Evolutionary conservation across 2,888 invertebrate species (phyloP), one percentile per base, ranked within the genome.

Genomic region (Antitype chi): DNA sequence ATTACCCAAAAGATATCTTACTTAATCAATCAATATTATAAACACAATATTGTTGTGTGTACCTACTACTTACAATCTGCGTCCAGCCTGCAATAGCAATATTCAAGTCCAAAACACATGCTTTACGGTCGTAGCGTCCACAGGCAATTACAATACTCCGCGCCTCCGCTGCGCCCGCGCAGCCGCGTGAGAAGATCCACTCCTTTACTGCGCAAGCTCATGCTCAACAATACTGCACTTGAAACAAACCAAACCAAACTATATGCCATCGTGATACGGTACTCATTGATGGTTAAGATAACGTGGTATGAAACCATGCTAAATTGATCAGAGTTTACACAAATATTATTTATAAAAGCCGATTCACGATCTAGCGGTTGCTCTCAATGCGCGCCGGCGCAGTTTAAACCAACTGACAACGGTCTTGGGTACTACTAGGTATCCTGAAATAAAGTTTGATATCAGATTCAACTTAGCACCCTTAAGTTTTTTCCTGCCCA

Each of bases 91-190:
- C 86, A 82, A 79, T 81, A 84, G 86, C 86, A 89, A 91, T 92
- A 91, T 92, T 91, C 89, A 90, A 90, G 90, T 86, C 88, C 89
- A 70, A 82, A 81, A 84, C 89, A 85, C 87, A 89, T 92, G 90
- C 88, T 93, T 92, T 92, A 92, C 92, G 89, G 89, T 86, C 85
- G 87, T 89, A 78, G 79, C 66, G 85, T 84, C 87, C 90, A 86
- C 90, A 89, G 90, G 91, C 92, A 92, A 93, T 93, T 93, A 93
- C 91, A 93, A 90, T 89, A 89, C 88, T 82, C 87, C 89, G 85
- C 86, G 84, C 85, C 80, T 82, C 81, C 85, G 67, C 72, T 75
- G 82, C 81, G 84, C 71, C 75, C 78, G 85, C 80, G 85, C 84
- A 74, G 80, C 81, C 83, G 91, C 92, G 92, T 91, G 93, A 92